These are phyloP conservation scores for Sturnus vulgaris DNA, from an alignment of 2,113 vertebrate genomes.

Conservation along the genomic window DNA sequence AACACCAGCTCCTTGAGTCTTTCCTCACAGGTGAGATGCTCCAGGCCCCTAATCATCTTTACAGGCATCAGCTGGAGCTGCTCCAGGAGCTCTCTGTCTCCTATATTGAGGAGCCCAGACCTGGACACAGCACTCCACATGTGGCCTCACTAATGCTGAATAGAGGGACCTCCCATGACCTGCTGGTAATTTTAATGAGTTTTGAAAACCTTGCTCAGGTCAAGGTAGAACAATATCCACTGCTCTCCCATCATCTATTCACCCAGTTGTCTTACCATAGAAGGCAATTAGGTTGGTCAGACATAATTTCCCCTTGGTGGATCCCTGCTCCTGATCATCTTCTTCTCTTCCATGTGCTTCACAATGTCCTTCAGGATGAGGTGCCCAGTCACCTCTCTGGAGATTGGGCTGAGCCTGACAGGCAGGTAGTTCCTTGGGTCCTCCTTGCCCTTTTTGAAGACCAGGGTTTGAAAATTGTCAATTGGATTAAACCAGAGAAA, in stretches of 20 bases:
- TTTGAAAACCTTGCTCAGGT: background rate
- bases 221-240: background rate
- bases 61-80: background rate
- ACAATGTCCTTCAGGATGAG: background rate
- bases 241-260: background rate
- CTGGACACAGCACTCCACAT: too few relatives aligned
- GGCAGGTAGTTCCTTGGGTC: too few relatives aligned
- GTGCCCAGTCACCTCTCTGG: background rate
- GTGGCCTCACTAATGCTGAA: background rate
- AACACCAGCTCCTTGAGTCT: background rate
- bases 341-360: background rate
- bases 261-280: background rate
- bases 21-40: background rate
- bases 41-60: background rate
- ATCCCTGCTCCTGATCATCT: background rate
- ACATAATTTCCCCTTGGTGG: background rate
- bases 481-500: conserved; percentile 14
- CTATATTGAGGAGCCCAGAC: background rate
- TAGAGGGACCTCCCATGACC: background rate
- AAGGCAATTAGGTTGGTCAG: background rate
- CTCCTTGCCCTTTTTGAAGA: background rate
- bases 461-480: background rate
- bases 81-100: background rate
- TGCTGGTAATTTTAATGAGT: background rate
- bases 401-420: too few relatives aligned